These are phyloP conservation scores for Thysanoteuthis rhombus DNA, from an alignment of 2,888 invertebrate species.

Conservation along the genomic window DNA sequence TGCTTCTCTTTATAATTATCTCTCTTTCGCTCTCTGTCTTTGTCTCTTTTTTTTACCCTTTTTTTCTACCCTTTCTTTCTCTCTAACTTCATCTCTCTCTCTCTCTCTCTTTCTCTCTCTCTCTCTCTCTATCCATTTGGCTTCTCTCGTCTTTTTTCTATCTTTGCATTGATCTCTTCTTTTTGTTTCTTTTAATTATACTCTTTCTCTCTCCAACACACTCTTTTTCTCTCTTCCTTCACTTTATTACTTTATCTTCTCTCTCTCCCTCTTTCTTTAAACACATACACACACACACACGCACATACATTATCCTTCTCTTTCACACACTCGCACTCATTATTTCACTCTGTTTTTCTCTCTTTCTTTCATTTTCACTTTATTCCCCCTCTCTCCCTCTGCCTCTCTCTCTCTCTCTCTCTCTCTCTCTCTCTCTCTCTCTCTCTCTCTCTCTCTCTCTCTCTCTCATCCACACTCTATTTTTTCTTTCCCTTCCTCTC, in stretches of 20 bases:
- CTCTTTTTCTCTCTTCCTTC: neutral
- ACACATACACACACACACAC: no score
- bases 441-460: neutral
- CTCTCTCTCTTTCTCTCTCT: neutral
- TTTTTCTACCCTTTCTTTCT: neutral
- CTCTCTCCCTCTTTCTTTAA: neutral
- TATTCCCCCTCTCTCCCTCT: neutral
- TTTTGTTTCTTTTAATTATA: no score
- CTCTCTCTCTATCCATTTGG: no score
- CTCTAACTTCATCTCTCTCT: neutral
- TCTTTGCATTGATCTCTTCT: no score
- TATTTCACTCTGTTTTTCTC: no score
- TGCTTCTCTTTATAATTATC: neutral
- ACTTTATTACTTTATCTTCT: neutral
- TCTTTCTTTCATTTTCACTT: neutral
- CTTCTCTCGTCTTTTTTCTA: neutral
- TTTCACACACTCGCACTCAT: no score
- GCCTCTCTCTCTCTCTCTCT: neutral
- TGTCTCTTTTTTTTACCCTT: neutral
- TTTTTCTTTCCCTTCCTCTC: neutral
- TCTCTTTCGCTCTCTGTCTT: neutral
- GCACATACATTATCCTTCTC: no score
- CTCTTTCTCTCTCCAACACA: no score
- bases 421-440: neutral
- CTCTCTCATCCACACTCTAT: neutral